A percentile compares a stretch with the other conserved stretches of the same genome.
Conservation (phyloP, 2,797 vertebrate species). For the Agapornis canus region DNA sequence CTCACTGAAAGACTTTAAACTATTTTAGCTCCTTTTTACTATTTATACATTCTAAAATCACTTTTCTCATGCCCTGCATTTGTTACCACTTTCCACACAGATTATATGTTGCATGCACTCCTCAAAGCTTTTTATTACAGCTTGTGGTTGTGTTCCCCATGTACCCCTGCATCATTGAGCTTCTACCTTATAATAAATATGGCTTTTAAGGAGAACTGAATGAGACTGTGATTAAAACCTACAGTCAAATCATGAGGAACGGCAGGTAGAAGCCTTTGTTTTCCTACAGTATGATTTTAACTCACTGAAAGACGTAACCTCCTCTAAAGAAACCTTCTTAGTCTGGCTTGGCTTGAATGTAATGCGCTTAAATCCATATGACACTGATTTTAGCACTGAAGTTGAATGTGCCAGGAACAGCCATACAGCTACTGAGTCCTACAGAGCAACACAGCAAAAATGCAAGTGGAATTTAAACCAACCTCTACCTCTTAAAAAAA, state of each 20-base stretch:
- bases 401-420: not conserved
- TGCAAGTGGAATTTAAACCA: not conserved
- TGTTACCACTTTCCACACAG: not conserved
- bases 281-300: not conserved
- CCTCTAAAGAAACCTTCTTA: not conserved
- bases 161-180: not conserved
- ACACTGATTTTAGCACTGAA: not conserved
- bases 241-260: not conserved
- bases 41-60: not conserved
- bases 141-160: not conserved
- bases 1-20: not conserved
- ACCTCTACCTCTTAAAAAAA: not conserved
- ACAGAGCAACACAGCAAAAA: not conserved
- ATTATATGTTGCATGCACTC: not conserved
- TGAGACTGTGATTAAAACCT: not conserved
- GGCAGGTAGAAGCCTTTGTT: not conserved
- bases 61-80: not conserved
- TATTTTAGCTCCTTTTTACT: not conserved
- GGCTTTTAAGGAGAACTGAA: not conserved
- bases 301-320: not conserved
- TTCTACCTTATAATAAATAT: not conserved
- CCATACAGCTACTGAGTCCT: not conserved
- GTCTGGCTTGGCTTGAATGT: not conserved
- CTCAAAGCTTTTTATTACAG: not conserved
- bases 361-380: slow-evolving; percentile 14